Conservation (phyloP, 2,797 vertebrate genomes). For the Picus viridis region DNA sequence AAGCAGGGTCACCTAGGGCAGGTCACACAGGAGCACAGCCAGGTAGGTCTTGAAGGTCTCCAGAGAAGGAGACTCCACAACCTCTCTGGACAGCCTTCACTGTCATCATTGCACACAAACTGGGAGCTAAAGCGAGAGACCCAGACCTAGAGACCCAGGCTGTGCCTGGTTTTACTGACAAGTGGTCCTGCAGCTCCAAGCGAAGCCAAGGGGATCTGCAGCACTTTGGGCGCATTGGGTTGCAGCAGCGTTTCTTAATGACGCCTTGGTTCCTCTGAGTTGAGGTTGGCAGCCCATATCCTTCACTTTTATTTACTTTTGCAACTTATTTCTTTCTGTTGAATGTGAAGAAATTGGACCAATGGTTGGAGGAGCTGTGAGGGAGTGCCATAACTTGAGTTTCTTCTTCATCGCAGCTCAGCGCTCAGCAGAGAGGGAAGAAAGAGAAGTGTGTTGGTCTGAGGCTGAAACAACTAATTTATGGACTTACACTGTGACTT, state of each 20-base stretch:
- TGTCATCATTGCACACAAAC: background rate
- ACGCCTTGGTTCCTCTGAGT: slow-evolving; percentile 42
- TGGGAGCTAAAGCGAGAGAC: background rate
- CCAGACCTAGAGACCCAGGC: background rate
- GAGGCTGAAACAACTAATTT: slow-evolving; percentile 71
- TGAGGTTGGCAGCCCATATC: background rate
- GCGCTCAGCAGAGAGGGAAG: slow-evolving; percentile 44
- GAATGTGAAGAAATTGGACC: background rate
- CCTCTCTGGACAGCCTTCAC: background rate
- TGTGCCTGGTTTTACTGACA: background rate
- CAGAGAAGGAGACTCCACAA: too few species aligned
- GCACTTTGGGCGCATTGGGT: background rate
- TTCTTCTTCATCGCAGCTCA: slow-evolving; percentile 41
- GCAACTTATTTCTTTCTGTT: slow-evolving; percentile 2
- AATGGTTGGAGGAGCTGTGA: background rate
- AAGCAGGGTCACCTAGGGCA: too few species aligned
- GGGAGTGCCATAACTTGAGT: slow-evolving; percentile 6
- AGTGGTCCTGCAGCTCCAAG: background rate
- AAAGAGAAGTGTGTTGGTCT: slow-evolving; percentile 66
- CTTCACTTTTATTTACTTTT: slow-evolving; percentile 35
- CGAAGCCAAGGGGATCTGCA: background rate
- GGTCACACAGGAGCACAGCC: too few species aligned
- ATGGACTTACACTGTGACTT: slow-evolving; percentile 72
- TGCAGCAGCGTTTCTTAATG: slow-evolving; percentile 51
- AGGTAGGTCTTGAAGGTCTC: too few species aligned